These are phyloP conservation scores for Rhinopithecus roxellana DNA, from an alignment of 2,113 vertebrate genomes.

Conservation along the genomic window DNA sequence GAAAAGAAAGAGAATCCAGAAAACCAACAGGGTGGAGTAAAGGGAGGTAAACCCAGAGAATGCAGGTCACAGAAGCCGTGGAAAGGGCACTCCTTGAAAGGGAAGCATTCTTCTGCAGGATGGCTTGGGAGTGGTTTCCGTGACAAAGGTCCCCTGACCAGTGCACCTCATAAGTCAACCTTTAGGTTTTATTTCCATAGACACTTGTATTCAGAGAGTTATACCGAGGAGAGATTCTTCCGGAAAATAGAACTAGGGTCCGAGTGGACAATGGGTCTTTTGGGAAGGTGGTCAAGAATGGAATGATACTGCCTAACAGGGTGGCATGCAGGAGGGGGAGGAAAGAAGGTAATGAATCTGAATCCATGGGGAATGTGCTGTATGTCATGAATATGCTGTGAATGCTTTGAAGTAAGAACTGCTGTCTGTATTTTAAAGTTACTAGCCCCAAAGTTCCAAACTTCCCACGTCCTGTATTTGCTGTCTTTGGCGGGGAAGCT, in stretches of 20 bases:
- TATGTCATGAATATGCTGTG: neutral
- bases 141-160: neutral
- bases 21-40: accelerated
- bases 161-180: neutral
- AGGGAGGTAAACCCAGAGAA: neutral
- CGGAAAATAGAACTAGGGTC: neutral
- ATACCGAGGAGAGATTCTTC: neutral
- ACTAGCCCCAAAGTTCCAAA: neutral
- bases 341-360: neutral
- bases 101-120: neutral
- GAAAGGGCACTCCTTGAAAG: neutral
- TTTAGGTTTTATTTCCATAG: neutral
- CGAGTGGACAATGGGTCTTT: accelerated
- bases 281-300: neutral
- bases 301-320: neutral
- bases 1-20: neutral
- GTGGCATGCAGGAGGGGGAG: neutral
- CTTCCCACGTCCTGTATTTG: neutral
- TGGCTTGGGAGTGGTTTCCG: neutral
- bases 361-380: neutral
- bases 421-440: neutral
- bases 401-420: neutral
- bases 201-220: neutral
- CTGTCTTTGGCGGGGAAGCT: neutral
- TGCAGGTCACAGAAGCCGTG: neutral